phyloP scores from a whole-genome alignment of 2,888 invertebrate genomes.

The Lymantria monacha region DNA sequence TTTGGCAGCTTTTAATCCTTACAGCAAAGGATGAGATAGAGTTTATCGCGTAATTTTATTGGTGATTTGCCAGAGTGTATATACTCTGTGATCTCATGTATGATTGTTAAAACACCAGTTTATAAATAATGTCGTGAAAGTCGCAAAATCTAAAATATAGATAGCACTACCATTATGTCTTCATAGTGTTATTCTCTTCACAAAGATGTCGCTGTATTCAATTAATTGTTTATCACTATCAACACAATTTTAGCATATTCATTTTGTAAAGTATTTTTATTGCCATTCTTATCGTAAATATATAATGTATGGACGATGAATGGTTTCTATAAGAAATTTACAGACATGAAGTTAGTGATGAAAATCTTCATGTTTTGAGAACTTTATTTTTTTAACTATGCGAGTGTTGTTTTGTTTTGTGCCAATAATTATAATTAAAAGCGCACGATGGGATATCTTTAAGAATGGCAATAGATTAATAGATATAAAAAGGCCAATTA shows the following conservation, averaged over 20 bases:
- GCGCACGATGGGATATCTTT: slow-evolving; percentile 14
- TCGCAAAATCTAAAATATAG: slow-evolving; percentile 45
- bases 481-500: slow-evolving; percentile 5
- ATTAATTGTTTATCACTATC: slow-evolving; percentile 6
- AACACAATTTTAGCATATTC: background rate
- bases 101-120: slow-evolving; percentile 64
- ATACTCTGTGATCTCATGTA: slow-evolving; percentile 81
- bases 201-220: slow-evolving; percentile 23
- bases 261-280: background rate
- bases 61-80: slow-evolving; percentile 68
- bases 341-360: background rate
- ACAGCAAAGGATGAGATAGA: slow-evolving; percentile 37
- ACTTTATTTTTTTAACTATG: slow-evolving; percentile 12
- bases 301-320: slow-evolving; percentile 8
- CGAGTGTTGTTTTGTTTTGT: slow-evolving; percentile 41
- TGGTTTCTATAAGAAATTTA: too few species aligned
- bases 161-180: slow-evolving; percentile 10
- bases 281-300: slow-evolving; percentile 22
- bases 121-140: slow-evolving; percentile 50
- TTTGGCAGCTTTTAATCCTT: slow-evolving; percentile 20
- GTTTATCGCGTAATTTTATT: slow-evolving; percentile 44
- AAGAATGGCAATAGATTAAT: slow-evolving; percentile 25
- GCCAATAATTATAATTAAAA: slow-evolving; percentile 36
- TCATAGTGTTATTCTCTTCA: slow-evolving; percentile 5
- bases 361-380: background rate